A percentile compares a stretch with the other conserved stretches of the same genome.
Evolutionary conservation across 2,888 invertebrate species (phyloP).

Genomic region (Liodrosophila aerea): DNA sequence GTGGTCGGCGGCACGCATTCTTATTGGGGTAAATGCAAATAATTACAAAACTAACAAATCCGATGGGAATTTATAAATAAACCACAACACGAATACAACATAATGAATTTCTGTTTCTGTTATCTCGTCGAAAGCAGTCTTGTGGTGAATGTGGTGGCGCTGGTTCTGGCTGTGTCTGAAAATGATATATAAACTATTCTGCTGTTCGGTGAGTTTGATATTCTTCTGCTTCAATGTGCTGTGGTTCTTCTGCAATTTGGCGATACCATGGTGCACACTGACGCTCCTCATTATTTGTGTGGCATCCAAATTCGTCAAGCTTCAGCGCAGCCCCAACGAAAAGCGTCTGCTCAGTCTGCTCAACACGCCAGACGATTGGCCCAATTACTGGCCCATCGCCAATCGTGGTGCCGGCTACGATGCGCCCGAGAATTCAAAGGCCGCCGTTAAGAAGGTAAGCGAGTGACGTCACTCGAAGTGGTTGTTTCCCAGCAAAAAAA

Average conservation of each 20-base stretch:
- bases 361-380: constrained; percentile 79
- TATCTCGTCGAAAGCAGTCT: constrained; percentile 9
- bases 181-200: constrained; percentile 81
- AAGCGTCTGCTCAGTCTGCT: constrained; percentile 77
- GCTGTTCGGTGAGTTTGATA: constrained; percentile 78
- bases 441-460: constrained; percentile 81
- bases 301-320: constrained; percentile 81
- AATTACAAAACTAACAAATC: constrained; percentile 27
- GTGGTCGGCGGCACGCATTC: constrained; percentile 49
- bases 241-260: constrained; percentile 81
- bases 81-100: constrained; percentile 18
- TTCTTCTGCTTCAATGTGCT: constrained; percentile 81
- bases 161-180: constrained; percentile 78
- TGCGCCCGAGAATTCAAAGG: constrained; percentile 82
- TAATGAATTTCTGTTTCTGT: not conserved
- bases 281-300: constrained; percentile 79
- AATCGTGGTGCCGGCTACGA: constrained; percentile 82
- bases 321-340: constrained; percentile 79
- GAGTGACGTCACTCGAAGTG: constrained; percentile 45
- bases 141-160: constrained; percentile 79
- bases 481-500: constrained; percentile 47
- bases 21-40: constrained; percentile 58
- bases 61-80: constrained; percentile 53
- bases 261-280: constrained; percentile 81
- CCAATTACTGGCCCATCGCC: constrained; percentile 81